A percentile compares a stretch with the other conserved stretches of the same genome.
phyloP scores from a whole-genome alignment of 1,140 invertebrate genomes.

The Acromyrmex charruanus region DNA sequence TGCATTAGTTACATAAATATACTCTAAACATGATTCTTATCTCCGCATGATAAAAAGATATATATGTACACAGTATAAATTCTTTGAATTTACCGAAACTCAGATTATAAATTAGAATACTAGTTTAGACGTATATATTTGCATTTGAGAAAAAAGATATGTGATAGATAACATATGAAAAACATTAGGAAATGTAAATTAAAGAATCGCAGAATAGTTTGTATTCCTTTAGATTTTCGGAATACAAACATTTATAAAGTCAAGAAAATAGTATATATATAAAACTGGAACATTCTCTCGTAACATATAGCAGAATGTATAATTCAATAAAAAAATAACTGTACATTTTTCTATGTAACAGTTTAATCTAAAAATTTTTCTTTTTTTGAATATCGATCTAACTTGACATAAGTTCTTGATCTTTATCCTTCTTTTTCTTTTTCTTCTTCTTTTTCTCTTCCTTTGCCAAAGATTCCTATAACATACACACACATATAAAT shows the following conservation, averaged over 20 bases:
- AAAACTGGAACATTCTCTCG: constrained; percentile 29
- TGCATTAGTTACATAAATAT: constrained; percentile 8
- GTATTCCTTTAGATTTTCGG: constrained; percentile 10
- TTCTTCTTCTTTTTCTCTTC: constrained; percentile 93
- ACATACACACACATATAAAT: constrained; percentile 8
- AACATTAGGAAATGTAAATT: background rate
- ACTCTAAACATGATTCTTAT: background rate
- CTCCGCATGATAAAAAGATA: background rate
- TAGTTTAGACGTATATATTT: background rate
- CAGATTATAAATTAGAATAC: background rate
- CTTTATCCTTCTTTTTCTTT: constrained; percentile 91
- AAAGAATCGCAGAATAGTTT: background rate
- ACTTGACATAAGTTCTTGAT: constrained; percentile 80
- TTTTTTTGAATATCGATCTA: constrained; percentile 47
- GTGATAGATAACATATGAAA: background rate
- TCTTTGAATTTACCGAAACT: background rate
- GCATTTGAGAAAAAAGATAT: background rate
- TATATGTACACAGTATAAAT: constrained; percentile 13
- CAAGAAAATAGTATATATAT: background rate
- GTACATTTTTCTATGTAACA: constrained; percentile 17
- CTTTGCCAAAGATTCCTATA: constrained; percentile 82
- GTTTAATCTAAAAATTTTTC: constrained; percentile 58
- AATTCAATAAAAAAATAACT: constrained; percentile 34
- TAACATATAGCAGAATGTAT: constrained; percentile 27
- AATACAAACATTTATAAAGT: constrained; percentile 4